Conservation (phyloP, 2,888 invertebrate genomes). For the Dryadula phaetusa region DNA sequence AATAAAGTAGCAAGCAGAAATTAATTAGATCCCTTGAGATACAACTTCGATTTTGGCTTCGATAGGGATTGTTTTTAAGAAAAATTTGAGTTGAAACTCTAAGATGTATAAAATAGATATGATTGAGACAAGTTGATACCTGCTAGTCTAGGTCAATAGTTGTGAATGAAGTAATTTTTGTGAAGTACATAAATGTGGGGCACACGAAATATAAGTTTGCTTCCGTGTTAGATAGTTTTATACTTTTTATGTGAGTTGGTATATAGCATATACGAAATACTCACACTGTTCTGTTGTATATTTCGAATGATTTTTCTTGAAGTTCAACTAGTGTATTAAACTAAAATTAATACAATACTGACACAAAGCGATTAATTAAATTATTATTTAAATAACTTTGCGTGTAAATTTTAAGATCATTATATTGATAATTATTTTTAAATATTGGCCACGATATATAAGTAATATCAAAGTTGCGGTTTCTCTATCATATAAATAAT, state of each 20-base stretch:
- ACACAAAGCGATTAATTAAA: too few species aligned
- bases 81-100: not conserved
- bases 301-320: too few species aligned
- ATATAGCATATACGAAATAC: not conserved
- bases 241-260: not conserved
- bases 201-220: slow-evolving; percentile 2
- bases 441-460: not conserved
- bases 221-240: slow-evolving; percentile 14
- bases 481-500: slow-evolving; percentile 3
- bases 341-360: too few species aligned
- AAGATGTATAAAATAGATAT: slow-evolving; percentile 10
- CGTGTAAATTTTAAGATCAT: not conserved
- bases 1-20: not conserved
- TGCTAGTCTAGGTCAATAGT: not conserved
- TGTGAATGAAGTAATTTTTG: slow-evolving; percentile 3
- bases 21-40: slow-evolving; percentile 19
- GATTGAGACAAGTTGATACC: not conserved
- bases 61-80: slow-evolving; percentile 1
- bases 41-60: not conserved
- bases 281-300: not conserved
- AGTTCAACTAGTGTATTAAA: too few species aligned
- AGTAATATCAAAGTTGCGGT: slow-evolving; percentile 2
- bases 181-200: slow-evolving; percentile 8
- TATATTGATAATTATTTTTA: not conserved
- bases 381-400: too few species aligned